These are phyloP conservation scores for Solenodon paradoxus DNA, from an alignment of 2,113 vertebrate species.

Conservation along the genomic window DNA sequence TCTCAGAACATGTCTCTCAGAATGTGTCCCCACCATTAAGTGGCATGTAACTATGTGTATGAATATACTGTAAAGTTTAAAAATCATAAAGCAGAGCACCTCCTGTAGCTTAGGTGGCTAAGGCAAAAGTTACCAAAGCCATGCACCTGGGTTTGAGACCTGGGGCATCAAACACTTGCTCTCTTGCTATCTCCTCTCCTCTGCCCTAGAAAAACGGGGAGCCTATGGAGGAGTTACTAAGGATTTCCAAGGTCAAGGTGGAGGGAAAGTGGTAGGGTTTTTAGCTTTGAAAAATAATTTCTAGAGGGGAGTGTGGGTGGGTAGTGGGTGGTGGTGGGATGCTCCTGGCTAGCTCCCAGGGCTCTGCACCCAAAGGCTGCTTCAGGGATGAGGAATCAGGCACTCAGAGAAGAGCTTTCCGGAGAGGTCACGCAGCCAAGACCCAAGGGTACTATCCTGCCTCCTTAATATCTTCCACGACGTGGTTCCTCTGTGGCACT, in stretches of 20 bases:
- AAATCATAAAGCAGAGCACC: no score
- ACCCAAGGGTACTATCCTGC: not conserved
- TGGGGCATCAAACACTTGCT: not conserved
- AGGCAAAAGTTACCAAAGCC: no score
- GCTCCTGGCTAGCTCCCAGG: not conserved
- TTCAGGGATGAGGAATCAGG: not conserved
- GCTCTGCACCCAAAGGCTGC: not conserved
- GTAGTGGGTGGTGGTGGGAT: not conserved
- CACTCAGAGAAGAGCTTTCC: not conserved
- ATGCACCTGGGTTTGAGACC: no score
- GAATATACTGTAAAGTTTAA: no score
- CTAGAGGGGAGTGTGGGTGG: no score
- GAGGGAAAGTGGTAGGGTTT: no score
- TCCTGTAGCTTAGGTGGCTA: no score
- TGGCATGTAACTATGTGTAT: no score
- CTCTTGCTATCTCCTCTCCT: not conserved
- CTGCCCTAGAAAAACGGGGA: not conserved
- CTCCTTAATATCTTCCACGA: not conserved
- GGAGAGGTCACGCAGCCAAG: not conserved
- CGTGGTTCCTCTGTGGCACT: not conserved
- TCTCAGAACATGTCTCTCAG: no score
- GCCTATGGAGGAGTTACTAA: not conserved
- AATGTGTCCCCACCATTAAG: no score
- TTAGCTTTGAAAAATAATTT: no score
- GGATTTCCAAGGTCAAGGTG: no score